phyloP scores from a whole-genome alignment of 1,140 invertebrate genomes.

The Daktulosphaira vitifoliae region DNA sequence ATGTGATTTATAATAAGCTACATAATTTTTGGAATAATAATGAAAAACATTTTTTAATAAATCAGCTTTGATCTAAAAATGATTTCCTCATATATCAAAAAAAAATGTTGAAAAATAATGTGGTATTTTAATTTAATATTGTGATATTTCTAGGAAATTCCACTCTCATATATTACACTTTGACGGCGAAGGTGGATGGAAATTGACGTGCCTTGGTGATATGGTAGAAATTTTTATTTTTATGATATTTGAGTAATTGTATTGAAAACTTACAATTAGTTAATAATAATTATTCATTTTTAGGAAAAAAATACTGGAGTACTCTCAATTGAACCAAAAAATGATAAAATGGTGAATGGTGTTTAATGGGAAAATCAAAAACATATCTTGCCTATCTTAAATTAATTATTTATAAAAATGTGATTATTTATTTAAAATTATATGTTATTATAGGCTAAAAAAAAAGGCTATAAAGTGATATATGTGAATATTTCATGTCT shows the following conservation, averaged over 20 bases:
- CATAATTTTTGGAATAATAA: too few species aligned
- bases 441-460: conserved; percentile 8
- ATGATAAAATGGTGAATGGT: conserved; percentile 22
- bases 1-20: too few species aligned
- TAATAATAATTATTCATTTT: background rate
- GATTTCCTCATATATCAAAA: too few species aligned
- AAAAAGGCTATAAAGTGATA: too few species aligned
- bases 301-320: conserved; percentile 34
- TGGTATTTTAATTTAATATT: background rate
- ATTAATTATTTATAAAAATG: conserved; percentile 16
- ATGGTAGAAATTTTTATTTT: conserved; percentile 30
- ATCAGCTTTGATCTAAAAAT: too few species aligned
- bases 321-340: conserved; percentile 4
- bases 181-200: conserved; percentile 87
- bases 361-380: background rate
- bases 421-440: conserved; percentile 23
- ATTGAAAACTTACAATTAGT: background rate
- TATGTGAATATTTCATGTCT: too few species aligned
- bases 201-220: conserved; percentile 52
- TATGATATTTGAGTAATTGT: background rate
- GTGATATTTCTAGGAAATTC: conserved; percentile 67
- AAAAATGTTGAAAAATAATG: background rate
- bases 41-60: too few species aligned
- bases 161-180: conserved; percentile 89
- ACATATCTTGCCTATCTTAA: conserved; percentile 30